Percentiles rank a stretch among this genome's conserved stretches.
phyloP scores from a whole-genome alignment of 2,797 vertebrate genomes.

The Crenichthys baileyi region DNA sequence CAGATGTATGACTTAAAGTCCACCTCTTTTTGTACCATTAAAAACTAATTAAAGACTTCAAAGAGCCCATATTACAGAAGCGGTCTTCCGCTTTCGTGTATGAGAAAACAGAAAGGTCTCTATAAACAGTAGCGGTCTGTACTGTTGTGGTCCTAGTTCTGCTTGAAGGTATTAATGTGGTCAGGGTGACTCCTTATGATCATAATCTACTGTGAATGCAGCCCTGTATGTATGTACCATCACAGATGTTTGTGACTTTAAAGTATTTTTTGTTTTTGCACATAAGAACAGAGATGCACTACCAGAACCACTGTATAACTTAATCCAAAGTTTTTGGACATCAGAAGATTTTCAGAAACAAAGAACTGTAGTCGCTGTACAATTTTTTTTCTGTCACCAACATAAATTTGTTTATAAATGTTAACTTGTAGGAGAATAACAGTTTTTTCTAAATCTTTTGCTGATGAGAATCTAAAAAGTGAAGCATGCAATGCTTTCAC shows the following conservation, averaged over 20 bases:
- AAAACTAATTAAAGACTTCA: conserved; percentile 79
- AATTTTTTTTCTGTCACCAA: not conserved
- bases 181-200: conserved; percentile 51
- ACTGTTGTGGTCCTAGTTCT: conserved; percentile 65
- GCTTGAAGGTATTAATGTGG: conserved; percentile 65
- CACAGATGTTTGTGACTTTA: conserved; percentile 28
- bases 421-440: not conserved
- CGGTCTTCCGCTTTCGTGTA: conserved; percentile 62
- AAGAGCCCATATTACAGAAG: conserved; percentile 68
- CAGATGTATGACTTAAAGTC: conserved; percentile 76
- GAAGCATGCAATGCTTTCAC: not conserved
- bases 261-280: conserved; percentile 40
- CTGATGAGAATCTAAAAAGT: not conserved
- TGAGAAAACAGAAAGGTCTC: conserved; percentile 64
- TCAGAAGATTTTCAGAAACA: conserved; percentile 11
- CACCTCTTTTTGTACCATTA: conserved; percentile 68
- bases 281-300: conserved; percentile 14
- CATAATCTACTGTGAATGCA: conserved; percentile 25
- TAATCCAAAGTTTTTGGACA: conserved; percentile 6
- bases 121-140: conserved; percentile 69
- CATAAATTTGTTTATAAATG: not conserved
- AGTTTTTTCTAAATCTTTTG: not conserved
- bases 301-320: conserved; percentile 31
- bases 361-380: no score
- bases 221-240: conserved; percentile 35